Conservation (phyloP, 2,113 vertebrate genomes). For the Strix aluco region DNA sequence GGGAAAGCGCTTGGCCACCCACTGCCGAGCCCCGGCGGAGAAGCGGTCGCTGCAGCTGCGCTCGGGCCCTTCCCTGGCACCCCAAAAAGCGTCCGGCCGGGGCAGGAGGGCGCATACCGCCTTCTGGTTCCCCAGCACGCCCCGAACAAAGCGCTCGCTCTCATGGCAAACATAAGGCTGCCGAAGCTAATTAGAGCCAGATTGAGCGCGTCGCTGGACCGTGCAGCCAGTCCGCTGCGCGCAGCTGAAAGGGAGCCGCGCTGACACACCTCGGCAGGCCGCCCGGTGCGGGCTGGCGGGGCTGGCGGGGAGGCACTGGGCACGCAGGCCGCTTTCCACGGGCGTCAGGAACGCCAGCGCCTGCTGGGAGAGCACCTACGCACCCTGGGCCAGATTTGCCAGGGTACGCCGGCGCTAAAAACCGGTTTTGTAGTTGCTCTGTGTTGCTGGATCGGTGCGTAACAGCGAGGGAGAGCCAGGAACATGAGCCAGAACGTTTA, state of each 20-base stretch:
- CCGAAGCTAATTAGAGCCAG: conserved; percentile 69
- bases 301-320: neutral
- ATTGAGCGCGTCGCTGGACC: neutral
- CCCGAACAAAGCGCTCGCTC: conserved; percentile 2
- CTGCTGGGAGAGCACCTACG: neutral
- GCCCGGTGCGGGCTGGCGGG: neutral
- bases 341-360: neutral
- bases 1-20: neutral
- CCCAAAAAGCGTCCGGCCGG: neutral
- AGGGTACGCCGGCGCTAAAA: fast-evolving
- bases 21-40: neutral
- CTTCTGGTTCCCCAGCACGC: neutral
- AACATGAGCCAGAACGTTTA: fast-evolving
- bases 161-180: conserved; percentile 34
- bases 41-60: neutral
- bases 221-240: neutral
- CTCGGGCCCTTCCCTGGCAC: neutral
- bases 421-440: fast-evolving
- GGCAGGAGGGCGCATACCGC: neutral
- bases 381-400: neutral
- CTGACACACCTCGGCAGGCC: neutral
- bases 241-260: neutral
- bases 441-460: neutral
- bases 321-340: fast-evolving
- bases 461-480: neutral